Evolutionary conservation across 2,797 vertebrate genomes (phyloP), one percentile per base, ranked within the genome.

Genomic region (Sebastes itinus): DNA sequence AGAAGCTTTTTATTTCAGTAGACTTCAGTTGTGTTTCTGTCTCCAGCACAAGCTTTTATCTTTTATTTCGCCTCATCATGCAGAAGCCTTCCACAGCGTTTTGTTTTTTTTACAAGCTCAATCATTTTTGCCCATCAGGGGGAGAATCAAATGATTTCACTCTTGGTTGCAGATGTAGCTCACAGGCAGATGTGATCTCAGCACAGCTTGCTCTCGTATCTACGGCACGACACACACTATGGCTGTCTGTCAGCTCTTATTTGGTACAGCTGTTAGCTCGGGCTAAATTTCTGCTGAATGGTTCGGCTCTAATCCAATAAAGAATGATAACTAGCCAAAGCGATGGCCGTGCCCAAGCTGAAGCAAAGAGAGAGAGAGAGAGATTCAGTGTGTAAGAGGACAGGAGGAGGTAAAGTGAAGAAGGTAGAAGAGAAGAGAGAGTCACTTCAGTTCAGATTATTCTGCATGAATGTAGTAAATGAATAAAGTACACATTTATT

Each of bases 261-360:
- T 83, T 73, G 61, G 71, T 86, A 54, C 84, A 86, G 83, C 82
- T 86, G 82, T 83, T 83, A 81, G 83, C 85, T 83, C 35, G 30
- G 59, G 88, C 55, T 87, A 77, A 75, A 85, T 86, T 87, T 93
- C 85, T 77, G 52, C 86, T 86, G 74, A 88, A 83, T 80, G 72
- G 67, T 67, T 38, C 73, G 2, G 9, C 72, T 76, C 59, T 92
- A 89, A 92, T 93, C 88, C 86, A 80, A 90, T 89, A 83, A 89
- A 70, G 66, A 60, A 65, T 1, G 30, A 83, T 67, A 84, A 85
- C 30, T 16, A 59, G 20, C 67, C 32, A 16, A 42, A 72, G 66
- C 0, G 4, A 67, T 1, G 63, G 59, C 61, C 6, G 20, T n/a
- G 64, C 22, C 49, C 25, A 4, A 33, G 38, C 49, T 7, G 13